A percentile compares a stretch with the other conserved stretches of the same genome.
These are phyloP conservation scores for Conistra vaccinii DNA, from an alignment of 2,888 invertebrate genomes.

Conservation along the genomic window DNA sequence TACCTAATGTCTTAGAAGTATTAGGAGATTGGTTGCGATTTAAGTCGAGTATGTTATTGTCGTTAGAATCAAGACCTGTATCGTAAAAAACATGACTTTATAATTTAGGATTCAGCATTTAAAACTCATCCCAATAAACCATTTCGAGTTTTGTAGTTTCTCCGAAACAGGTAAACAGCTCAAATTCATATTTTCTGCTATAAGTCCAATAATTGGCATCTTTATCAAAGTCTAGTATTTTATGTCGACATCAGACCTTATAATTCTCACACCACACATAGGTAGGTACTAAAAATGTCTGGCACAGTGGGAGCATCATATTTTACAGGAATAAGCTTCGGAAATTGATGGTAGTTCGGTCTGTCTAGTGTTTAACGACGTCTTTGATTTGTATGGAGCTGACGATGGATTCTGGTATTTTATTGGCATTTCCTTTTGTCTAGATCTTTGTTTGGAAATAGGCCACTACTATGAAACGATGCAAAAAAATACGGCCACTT, in stretches of 20 bases:
- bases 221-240: background rate
- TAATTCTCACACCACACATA: conserved; percentile 24
- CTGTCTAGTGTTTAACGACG: conserved; percentile 17
- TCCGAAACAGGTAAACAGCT: background rate
- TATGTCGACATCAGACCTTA: conserved; percentile 8
- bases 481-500: background rate
- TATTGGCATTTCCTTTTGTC: conserved; percentile 22
- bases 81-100: background rate
- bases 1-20: too few species aligned
- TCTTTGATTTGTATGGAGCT: conserved; percentile 39
- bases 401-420: conserved; percentile 23
- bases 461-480: background rate
- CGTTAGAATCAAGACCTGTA: too few species aligned
- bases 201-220: too few species aligned
- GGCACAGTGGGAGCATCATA: conserved; percentile 21
- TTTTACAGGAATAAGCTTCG: conserved; percentile 41
- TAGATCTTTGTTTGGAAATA: conserved; percentile 9
- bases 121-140: background rate
- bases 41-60: too few species aligned
- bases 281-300: conserved; percentile 32
- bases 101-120: background rate
- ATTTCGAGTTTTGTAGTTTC: background rate
- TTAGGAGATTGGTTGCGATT: too few species aligned
- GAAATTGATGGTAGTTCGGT: conserved; percentile 31
- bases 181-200: background rate